Evolutionary conservation across 1,140 invertebrate species (phyloP), one percentile per base, ranked within the genome.

Genomic region (Teleopsis dalmanni): DNA sequence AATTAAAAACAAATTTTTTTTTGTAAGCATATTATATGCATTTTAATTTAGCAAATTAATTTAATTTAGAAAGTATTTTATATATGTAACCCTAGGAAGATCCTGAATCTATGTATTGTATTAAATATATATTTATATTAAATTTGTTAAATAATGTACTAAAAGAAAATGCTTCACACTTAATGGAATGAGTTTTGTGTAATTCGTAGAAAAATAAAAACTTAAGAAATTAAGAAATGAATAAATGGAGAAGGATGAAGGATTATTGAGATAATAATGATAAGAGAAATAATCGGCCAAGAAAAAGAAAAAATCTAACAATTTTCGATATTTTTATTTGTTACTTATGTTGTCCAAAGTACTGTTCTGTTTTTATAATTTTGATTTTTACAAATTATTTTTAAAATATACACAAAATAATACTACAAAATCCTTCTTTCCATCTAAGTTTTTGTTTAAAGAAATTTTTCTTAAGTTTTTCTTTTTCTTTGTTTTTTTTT

Each of bases 301-400:
- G 56, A 62, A 65, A 70, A 70, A 70, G 66, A 70, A 70, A 70
- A 70, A 70, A 70, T 70, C 66, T 70, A 61, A 67, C 62, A 66
- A 70, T 70, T 60, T 59, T 57, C 37, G 34, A 19, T 49, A 25
- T 33, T 11, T 13, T 48, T 18, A 48, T 23, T 31, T 26, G 16
- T 25, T 31, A 23, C n/a, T n/a, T n/a, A n/a, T n/a, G n/a, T n/a
- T n/a, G n/a, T n/a, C n/a, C n/a, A n/a, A n/a, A n/a, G n/a, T n/a
- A n/a, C n/a, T n/a, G n/a, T n/a, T n/a, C n/a, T n/a, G 2, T 21
- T 38, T 19, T 22, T 21, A 22, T 23, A 38, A 38, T 4, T 23
- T 9, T 9, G 9, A 37, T 21, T n/a, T 23, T 13, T 19, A 22
- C 37, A 19, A 43, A 10, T 19, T 26, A 29, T 18, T 23, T 16